Base-by-base conservation (phyloP, 2,797 vertebrate species). In the Protosalanx chinensis region DNA sequence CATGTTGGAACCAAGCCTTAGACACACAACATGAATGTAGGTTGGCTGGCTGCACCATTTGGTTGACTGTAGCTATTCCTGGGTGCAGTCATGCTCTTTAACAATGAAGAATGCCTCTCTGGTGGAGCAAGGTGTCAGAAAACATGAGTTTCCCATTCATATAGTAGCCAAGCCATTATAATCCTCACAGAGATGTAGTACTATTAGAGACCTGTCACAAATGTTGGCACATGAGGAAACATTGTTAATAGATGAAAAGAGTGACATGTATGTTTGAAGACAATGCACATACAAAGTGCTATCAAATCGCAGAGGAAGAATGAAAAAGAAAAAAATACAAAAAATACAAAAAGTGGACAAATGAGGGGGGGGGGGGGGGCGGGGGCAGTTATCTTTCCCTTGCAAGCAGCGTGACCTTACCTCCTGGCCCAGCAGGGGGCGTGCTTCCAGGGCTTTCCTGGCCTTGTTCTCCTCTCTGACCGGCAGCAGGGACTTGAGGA, bases 401-500 rank as follows among this genome's bases (percentile, higher is more conserved):
- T 13, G 57, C 16, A 10, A 7, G 15, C 29, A 46, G 59, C 18
- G 57, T 51, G 18, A 70, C 74, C 72, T 90, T 91, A 98, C 97
- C 95, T 97, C 96, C 83, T 96, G 95, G 84, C 95, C 95, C 72
- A 99, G 94, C 46, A 98, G 93, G 1, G 97, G 97, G 49, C 94
- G 92, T 4, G 94, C 91, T 91, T 98, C 97, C 72, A 98, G 87
- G 0, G 88, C 88, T 18, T 83, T 92, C 86, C 91, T 96, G 73
- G 80, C 91, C 87, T 96, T 98, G 83, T 94, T 93, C 77, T 98
- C 96, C 79, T 99, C 97, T 86, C 93, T 96, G 70, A 98, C 96
- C 23, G 97, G 95, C 93, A 98, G 93, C 79, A 99, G 91, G 51
- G 95, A 94, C 83, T 97, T 98, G 87, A 99, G 96, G 91, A 98